These are phyloP conservation scores for Thryonomys swinderianus DNA, from an alignment of 2,113 vertebrate genomes.

Conservation along the genomic window DNA sequence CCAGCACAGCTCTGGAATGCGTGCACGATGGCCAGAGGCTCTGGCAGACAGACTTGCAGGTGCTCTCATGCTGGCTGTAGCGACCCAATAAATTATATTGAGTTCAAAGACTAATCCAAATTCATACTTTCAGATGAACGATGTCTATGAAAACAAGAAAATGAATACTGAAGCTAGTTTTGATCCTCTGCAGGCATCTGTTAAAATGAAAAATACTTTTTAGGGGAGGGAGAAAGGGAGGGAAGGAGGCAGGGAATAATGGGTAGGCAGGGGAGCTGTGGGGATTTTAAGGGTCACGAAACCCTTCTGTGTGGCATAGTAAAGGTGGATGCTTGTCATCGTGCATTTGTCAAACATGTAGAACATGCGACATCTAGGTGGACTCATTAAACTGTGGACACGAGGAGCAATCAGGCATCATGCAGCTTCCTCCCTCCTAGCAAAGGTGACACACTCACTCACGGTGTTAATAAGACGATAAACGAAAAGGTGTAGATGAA, in stretches of 20 bases:
- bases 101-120: conserved; percentile 7
- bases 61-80: not conserved
- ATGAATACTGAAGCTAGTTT: not conserved
- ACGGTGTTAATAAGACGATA: not conserved
- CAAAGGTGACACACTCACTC: not conserved
- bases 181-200: not conserved
- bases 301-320: not conserved
- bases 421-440: not conserved
- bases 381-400: not conserved
- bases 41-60: not conserved
- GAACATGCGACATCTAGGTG: not conserved
- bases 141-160: not conserved
- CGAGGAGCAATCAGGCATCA: not conserved
- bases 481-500: not conserved
- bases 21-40: not conserved
- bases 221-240: not conserved
- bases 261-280: fast-evolving
- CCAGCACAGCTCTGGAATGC: not conserved
- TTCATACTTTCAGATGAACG: not conserved
- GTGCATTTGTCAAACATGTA: not conserved
- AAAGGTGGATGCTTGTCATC: no score
- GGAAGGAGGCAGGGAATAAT: not conserved
- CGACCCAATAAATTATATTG: not conserved
- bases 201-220: not conserved
- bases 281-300: not conserved